phyloP scores from a whole-genome alignment of 2,888 invertebrate species.

The Acrocera orbiculus region DNA sequence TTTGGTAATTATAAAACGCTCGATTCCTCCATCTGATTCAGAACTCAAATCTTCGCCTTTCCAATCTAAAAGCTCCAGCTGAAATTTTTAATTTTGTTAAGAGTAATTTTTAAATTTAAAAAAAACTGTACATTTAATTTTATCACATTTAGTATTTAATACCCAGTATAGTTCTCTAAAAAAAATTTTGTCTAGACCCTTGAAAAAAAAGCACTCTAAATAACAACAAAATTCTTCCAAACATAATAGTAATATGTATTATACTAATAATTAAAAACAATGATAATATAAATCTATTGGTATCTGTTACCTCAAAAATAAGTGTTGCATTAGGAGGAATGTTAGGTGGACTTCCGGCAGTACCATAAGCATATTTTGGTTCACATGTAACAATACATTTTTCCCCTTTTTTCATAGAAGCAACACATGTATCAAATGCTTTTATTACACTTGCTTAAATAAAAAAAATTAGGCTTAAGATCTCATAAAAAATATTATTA shows the following conservation, averaged over 20 bases:
- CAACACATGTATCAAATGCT: slow-evolving; percentile 88
- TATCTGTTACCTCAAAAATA: slow-evolving; percentile 65
- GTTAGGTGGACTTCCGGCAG: slow-evolving; percentile 62
- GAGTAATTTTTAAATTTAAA: too few species aligned
- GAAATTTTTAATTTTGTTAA: slow-evolving; percentile 15
- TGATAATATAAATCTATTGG: too few species aligned
- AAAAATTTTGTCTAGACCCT: too few species aligned
- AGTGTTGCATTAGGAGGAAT: slow-evolving; percentile 80
- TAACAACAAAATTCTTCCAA: too few species aligned
- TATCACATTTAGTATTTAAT: too few species aligned
- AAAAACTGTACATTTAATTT: too few species aligned
- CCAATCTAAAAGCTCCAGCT: slow-evolving; percentile 82
- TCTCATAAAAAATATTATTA: slow-evolving; percentile 20
- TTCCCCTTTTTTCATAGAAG: slow-evolving; percentile 86
- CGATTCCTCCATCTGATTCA: slow-evolving; percentile 65
- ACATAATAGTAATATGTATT: too few species aligned
- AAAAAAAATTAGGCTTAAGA: too few species aligned
- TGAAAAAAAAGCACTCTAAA: too few species aligned
- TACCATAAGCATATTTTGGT: slow-evolving; percentile 82
- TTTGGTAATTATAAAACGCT: slow-evolving; percentile 46
- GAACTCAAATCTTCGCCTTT: slow-evolving; percentile 76
- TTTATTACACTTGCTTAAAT: slow-evolving; percentile 65
- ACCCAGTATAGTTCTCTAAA: too few species aligned
- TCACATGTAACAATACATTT: slow-evolving; percentile 66
- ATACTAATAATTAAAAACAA: too few species aligned